These are phyloP conservation scores for Ficedula albicollis DNA, from an alignment of 2,797 vertebrate species.

Conservation along the genomic window DNA sequence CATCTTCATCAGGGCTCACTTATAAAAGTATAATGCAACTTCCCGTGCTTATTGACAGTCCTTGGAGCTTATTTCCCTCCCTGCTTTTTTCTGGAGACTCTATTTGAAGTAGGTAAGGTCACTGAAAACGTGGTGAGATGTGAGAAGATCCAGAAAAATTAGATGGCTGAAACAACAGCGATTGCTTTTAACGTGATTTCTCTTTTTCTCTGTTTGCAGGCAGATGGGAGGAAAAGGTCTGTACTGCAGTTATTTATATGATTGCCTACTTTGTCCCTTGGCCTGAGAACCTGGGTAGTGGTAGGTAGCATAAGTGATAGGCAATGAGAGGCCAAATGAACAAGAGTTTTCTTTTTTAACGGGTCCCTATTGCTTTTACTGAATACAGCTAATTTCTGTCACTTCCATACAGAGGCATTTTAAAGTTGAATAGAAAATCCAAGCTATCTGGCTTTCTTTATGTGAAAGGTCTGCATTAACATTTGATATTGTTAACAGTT, in stretches of 20 bases:
- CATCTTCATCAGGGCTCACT: slow-evolving; percentile 43
- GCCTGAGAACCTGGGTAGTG: slow-evolving; percentile 6
- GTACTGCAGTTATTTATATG: slow-evolving; percentile 31
- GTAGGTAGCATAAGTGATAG: not conserved
- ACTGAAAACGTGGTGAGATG: not conserved
- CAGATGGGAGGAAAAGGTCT: slow-evolving; percentile 14
- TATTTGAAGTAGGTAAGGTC: slow-evolving; percentile 55
- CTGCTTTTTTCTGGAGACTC: not conserved
- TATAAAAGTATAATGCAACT: slow-evolving; percentile 34
- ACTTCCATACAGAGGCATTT: not conserved
- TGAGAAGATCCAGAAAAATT: slow-evolving; percentile 24
- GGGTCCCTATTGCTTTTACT: not conserved
- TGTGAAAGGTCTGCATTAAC: not conserved
- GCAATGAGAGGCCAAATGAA: not conserved
- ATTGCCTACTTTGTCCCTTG: slow-evolving; percentile 42
- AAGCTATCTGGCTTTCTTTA: not conserved
- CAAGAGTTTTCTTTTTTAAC: slow-evolving; percentile 7
- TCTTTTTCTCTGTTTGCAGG: slow-evolving; percentile 38
- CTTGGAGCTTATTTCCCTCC: slow-evolving; percentile 26
- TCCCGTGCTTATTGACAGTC: not conserved
- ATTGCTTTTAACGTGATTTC: slow-evolving; percentile 31
- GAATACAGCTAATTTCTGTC: slow-evolving; percentile 40
- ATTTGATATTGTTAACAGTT: slow-evolving; percentile 36
- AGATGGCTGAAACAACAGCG: not conserved
- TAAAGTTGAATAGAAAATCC: not conserved